These are phyloP conservation scores for Cossypha caffra DNA, from an alignment of 2,797 vertebrate species.

Conservation along the genomic window DNA sequence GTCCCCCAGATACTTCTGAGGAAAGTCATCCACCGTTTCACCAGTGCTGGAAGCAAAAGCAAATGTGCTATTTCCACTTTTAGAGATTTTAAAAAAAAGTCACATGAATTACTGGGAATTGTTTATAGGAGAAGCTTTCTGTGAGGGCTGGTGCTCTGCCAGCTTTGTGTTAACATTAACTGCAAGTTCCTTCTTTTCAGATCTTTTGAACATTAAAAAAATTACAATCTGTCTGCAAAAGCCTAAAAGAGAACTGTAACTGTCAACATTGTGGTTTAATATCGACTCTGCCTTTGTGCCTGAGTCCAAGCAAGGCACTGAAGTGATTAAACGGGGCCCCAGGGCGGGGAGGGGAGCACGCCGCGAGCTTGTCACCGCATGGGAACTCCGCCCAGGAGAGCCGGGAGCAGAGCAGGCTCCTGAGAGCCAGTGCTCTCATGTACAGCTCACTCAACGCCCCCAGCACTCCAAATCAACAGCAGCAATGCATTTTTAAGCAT, in stretches of 20 bases:
- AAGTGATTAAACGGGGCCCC: neutral
- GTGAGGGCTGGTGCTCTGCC: constrained; percentile 56
- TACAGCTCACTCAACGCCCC: neutral
- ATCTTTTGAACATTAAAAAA: constrained; percentile 59
- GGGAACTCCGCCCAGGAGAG: neutral
- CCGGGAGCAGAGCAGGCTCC: neutral
- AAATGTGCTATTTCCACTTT: constrained; percentile 52
- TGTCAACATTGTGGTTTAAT: constrained; percentile 45
- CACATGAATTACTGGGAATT: constrained; percentile 55
- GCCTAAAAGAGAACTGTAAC: constrained; percentile 50
- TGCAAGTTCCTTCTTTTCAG: constrained; percentile 64
- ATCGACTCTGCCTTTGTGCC: neutral
- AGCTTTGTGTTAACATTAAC: constrained; percentile 68
- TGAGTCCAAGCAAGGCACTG: neutral
- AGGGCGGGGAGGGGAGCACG: neutral
- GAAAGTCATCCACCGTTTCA: constrained; percentile 18
- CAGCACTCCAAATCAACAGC: neutral
- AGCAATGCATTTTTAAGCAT: neutral
- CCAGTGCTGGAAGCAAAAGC: constrained; percentile 7
- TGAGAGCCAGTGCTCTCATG: rapidly evolving
- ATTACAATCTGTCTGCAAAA: constrained; percentile 64
- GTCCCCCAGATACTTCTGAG: constrained; percentile 3
- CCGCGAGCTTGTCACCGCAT: neutral
- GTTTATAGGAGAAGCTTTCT: constrained; percentile 53
- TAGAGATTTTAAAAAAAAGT: constrained; percentile 32